phyloP scores from a whole-genome alignment of 2,797 vertebrate species.

The Pempheris klunzingeri region DNA sequence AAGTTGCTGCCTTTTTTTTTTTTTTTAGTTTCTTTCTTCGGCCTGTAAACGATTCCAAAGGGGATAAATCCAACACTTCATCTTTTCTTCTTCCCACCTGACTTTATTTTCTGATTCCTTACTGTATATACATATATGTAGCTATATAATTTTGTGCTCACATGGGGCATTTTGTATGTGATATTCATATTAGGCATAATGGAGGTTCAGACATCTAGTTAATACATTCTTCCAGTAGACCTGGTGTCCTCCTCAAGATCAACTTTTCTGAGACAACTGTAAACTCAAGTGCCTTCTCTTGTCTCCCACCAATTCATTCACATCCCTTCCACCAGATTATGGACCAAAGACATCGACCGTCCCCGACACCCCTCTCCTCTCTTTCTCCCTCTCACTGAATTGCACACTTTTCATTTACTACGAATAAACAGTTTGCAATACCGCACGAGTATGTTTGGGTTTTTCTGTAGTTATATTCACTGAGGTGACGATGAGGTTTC shows the following conservation, averaged over 20 bases:
- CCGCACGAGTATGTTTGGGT: constrained; percentile 44
- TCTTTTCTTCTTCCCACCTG: constrained; percentile 18
- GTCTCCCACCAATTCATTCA: constrained; percentile 67
- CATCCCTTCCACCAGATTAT: constrained; percentile 72
- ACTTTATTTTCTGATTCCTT: constrained; percentile 48
- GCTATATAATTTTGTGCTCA: constrained; percentile 81
- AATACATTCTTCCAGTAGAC: constrained; percentile 76
- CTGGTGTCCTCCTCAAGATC: constrained; percentile 62
- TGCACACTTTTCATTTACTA: constrained; percentile 87
- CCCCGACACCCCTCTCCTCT: constrained; percentile 54
- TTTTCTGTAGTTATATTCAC: neutral
- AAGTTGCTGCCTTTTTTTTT: constrained; percentile 55
- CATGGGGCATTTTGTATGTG: constrained; percentile 81
- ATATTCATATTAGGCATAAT: constrained; percentile 80
- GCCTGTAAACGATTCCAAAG: constrained; percentile 61
- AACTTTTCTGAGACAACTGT: constrained; percentile 85
- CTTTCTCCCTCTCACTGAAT: constrained; percentile 77
- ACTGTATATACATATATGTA: constrained; percentile 83
- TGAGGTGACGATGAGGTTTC: neutral
- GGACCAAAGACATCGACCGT: constrained; percentile 87
- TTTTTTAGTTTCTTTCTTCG: constrained; percentile 8
- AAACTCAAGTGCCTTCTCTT: constrained; percentile 89
- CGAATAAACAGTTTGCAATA: constrained; percentile 88
- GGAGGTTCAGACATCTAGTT: constrained; percentile 69
- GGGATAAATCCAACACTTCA: constrained; percentile 53